Percentiles rank a stretch among this genome's conserved stretches.
Conservation (phyloP, 2,113 vertebrate species). For the Conger conger region DNA sequence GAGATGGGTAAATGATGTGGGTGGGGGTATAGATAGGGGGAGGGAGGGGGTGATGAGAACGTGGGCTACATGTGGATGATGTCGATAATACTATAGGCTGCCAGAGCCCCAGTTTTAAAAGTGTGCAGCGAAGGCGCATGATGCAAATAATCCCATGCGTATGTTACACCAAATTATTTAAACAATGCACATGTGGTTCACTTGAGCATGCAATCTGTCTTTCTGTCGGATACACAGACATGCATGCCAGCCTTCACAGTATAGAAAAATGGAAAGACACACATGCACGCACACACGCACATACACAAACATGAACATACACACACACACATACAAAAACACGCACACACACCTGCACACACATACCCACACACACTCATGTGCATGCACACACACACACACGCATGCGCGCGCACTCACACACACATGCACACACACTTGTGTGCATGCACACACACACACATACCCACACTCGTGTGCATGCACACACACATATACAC, state of each 20-base stretch:
- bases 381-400: background rate
- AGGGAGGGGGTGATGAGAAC: background rate
- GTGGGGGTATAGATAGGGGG: background rate
- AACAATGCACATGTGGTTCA: background rate
- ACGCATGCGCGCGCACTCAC: background rate
- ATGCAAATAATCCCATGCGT: background rate
- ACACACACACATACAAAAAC: background rate
- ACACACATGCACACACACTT: conserved; percentile 16
- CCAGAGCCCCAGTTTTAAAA: background rate
- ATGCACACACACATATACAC: background rate
- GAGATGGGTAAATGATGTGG: background rate
- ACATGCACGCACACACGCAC: background rate
- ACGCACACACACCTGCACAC: conserved; percentile 12
- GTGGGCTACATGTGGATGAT: background rate
- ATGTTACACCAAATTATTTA: background rate
- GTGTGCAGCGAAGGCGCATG: background rate
- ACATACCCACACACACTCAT: conserved; percentile 20
- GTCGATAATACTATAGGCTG: background rate
- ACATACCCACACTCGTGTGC: background rate
- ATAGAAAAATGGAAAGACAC: background rate
- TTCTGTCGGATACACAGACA: background rate
- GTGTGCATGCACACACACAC: conserved; percentile 24
- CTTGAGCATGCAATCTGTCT: background rate
- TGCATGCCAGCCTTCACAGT: background rate
- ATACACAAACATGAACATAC: background rate